A percentile compares a stretch with the other conserved stretches of the same genome.
Evolutionary conservation across 2,113 vertebrate species (phyloP).

Genomic region (Catagonus wagneri): DNA sequence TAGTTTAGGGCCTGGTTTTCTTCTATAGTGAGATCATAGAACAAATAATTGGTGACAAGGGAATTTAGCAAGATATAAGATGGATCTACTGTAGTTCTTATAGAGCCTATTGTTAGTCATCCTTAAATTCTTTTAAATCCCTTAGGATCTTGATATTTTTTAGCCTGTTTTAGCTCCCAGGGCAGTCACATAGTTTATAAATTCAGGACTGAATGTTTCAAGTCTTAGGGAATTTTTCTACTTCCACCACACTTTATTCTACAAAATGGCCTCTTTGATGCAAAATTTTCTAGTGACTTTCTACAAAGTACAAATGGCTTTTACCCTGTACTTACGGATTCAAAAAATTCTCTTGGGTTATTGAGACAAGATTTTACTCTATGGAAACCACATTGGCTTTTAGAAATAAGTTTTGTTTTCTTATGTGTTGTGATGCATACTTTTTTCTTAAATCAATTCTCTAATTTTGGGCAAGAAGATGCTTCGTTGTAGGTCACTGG

Average conservation of each 20-base stretch:
- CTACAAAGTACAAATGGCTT: neutral
- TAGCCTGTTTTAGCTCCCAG: neutral
- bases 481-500: neutral
- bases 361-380: conserved; percentile 23
- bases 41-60: neutral
- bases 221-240: conserved; percentile 34
- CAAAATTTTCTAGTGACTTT: conserved; percentile 20
- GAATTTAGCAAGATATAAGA: neutral
- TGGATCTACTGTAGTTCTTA: neutral
- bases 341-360: neutral
- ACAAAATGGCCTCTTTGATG: neutral
- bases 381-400: neutral
- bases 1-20: neutral
- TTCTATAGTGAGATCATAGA: conserved; percentile 5
- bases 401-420: neutral
- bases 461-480: conserved; percentile 6
- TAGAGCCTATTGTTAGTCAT: neutral
- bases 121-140: conserved; percentile 12
- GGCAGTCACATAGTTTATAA: neutral
- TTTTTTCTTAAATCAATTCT: neutral
- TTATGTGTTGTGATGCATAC: neutral
- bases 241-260: neutral
- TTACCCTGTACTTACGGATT: neutral
- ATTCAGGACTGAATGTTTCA: neutral
- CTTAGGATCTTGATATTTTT: neutral